Conservation (phyloP, 1,140 invertebrate species). For the Plodia interpunctella region DNA sequence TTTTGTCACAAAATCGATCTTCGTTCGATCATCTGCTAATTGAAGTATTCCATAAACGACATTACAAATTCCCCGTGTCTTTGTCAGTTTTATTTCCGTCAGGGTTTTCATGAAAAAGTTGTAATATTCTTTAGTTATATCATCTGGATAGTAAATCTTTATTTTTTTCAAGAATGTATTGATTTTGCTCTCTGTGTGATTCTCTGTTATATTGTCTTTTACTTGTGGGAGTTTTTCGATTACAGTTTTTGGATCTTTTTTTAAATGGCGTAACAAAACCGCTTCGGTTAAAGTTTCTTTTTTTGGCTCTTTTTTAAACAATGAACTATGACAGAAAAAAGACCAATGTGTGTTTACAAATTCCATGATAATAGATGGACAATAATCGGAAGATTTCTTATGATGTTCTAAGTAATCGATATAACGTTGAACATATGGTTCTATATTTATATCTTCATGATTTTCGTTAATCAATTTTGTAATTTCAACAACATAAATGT, state of each 20-base stretch:
- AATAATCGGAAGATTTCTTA: conserved; percentile 28
- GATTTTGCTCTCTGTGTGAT: conserved; percentile 14
- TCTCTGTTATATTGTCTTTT: conserved; percentile 15
- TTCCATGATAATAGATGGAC: conserved; percentile 35
- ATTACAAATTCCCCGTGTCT: conserved; percentile 6
- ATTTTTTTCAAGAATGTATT: conserved; percentile 39
- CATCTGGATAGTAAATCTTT: conserved; percentile 48
- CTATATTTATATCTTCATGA: background rate
- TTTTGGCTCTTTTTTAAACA: conserved; percentile 14
- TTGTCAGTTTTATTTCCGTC: conserved; percentile 3
- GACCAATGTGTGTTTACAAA: conserved; percentile 33
- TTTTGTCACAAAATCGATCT: conserved; percentile 39
- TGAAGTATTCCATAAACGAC: conserved; percentile 42
- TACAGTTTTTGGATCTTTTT: conserved; percentile 35
- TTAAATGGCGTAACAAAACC: conserved; percentile 31
- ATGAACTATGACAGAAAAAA: conserved; percentile 20
- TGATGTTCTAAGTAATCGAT: background rate
- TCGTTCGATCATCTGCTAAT: conserved; percentile 34
- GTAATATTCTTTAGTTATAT: conserved; percentile 35
- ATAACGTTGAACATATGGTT: background rate
- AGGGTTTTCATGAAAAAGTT: conserved; percentile 29
- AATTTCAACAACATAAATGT: background rate
- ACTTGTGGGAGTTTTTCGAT: conserved; percentile 26
- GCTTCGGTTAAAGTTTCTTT: conserved; percentile 23
- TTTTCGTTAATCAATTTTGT: background rate